Evolutionary conservation across 2,113 vertebrate species (phyloP), one percentile per base, ranked within the genome.

Genomic region (Solenodon paradoxus): DNA sequence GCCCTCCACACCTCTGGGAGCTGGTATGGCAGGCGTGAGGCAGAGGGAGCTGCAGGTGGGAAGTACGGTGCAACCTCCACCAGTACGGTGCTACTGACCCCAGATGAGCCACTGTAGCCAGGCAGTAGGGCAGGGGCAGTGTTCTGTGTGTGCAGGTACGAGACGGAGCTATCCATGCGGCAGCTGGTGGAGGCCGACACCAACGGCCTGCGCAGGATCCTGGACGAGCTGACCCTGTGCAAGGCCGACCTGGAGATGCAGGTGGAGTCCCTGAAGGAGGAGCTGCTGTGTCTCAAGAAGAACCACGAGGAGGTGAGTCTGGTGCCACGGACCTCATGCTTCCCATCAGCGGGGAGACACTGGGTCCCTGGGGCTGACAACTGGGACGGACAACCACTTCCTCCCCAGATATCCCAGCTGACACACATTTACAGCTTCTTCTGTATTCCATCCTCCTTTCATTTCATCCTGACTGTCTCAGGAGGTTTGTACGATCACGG

Each of bases 251-350:
- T 99, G 97, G 98, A 99, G 97, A 86, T 90, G 9, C 97, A 98
- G 96, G 98, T 97, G 94, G 99, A 99, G 93, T 72, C 98, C 63
- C 98, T 99, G 61, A 99, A 98, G 97, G 99, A 99, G 97, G 99
- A 99, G 96, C 94, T 99, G 80, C 97, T 99, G 90, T 99, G 97
- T 81, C 98, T 99, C 32, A 99, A 98, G 98, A 99, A 98, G 98
- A 99, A 99, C 97, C 99, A 99, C 0, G 99, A 99, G 61, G 99
- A 99, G 94, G 99, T 99, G 97, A 71, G 89, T 26, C 51, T 30
- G 32, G 7, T 45, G 57, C 32, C 15, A 1, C 0, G 7, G 12
- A n/a, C 9, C 19, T 57, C 13, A 2, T 3, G 3, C 26, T 26
- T 40, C 38, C 64, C 3, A 15, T 13, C 12, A 5, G 88, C 7